A percentile compares a stretch with the other conserved stretches of the same genome.
Conservation (phyloP, 2,888 invertebrate genomes). For the Dioctria rufipes region DNA sequence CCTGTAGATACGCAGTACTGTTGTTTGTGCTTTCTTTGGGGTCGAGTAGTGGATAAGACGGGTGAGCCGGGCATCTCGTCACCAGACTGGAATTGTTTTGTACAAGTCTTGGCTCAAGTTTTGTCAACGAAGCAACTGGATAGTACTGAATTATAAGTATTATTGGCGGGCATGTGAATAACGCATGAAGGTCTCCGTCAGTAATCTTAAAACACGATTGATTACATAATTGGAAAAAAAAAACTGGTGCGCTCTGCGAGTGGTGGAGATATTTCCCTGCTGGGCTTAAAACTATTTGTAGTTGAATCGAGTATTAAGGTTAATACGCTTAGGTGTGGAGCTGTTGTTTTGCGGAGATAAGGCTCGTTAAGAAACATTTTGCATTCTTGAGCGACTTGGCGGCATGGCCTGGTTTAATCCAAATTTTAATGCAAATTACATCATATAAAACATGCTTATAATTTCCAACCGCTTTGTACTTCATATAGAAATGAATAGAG, state of each 20-base stretch:
- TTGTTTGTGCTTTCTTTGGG: constrained; percentile 10
- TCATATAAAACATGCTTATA: not conserved
- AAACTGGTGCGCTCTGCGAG: constrained; percentile 4
- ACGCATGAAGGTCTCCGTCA: constrained; percentile 3
- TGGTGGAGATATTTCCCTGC: constrained; percentile 13
- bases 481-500: too few species aligned
- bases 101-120: constrained; percentile 11
- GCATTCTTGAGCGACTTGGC: constrained; percentile 2
- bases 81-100: constrained; percentile 1
- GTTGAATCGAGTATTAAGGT: constrained; percentile 17
- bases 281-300: not conserved
- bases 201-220: constrained; percentile 10
- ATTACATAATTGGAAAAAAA: constrained; percentile 15
- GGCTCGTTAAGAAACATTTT: constrained; percentile 34
- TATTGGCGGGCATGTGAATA: not conserved
- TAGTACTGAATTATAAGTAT: constrained; percentile 20
- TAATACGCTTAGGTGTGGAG: constrained; percentile 23
- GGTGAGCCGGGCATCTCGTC: not conserved
- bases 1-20: constrained; percentile 14
- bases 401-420: constrained; percentile 20
- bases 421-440: constrained; percentile 28
- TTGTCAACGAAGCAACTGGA: constrained; percentile 19
- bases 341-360: not conserved
- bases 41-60: constrained; percentile 10
- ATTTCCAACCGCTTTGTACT: too few species aligned